phyloP scores from a whole-genome alignment of 92 coral and sea anemone genomes.

The Plumapathes pennacea region DNA sequence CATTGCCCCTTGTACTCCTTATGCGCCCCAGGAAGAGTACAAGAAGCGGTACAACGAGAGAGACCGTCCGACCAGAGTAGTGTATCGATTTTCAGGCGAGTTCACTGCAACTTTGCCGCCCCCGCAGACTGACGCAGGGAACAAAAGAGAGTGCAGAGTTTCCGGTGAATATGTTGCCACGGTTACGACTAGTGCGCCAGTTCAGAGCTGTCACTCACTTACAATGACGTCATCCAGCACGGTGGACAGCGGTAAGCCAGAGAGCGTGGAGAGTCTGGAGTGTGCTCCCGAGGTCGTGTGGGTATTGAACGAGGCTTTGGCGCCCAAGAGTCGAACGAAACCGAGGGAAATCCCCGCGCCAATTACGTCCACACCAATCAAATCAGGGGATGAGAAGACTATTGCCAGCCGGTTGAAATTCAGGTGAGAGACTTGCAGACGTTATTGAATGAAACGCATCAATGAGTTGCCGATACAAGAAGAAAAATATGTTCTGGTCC shows the following conservation, averaged over 20 bases:
- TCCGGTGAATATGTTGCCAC: slow-evolving; percentile 66
- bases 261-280: too few relatives aligned
- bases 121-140: slow-evolving; percentile 20
- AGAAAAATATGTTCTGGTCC: too few relatives aligned
- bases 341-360: slow-evolving; percentile 77
- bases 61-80: slow-evolving; percentile 53
- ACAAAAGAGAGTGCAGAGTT: slow-evolving; percentile 25
- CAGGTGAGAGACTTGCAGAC: too few relatives aligned
- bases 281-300: slow-evolving; percentile 84
- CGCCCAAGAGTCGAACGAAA: slow-evolving; percentile 69
- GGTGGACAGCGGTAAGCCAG: slow-evolving; percentile 47
- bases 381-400: slow-evolving; percentile 48
- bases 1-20: slow-evolving; percentile 73
- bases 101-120: slow-evolving; percentile 41
- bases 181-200: slow-evolving; percentile 47
- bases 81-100: slow-evolving; percentile 80
- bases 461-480: too few relatives aligned
- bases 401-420: too few relatives aligned
- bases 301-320: slow-evolving; percentile 75
- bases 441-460: too few relatives aligned
- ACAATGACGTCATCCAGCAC: slow-evolving; percentile 48
- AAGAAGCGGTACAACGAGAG: slow-evolving; percentile 67
- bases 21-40: slow-evolving; percentile 85
- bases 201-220: slow-evolving; percentile 24
- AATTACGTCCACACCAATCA: slow-evolving; percentile 51